phyloP scores from a whole-genome alignment of 2,797 vertebrate species.

The Scolopax rusticola region DNA sequence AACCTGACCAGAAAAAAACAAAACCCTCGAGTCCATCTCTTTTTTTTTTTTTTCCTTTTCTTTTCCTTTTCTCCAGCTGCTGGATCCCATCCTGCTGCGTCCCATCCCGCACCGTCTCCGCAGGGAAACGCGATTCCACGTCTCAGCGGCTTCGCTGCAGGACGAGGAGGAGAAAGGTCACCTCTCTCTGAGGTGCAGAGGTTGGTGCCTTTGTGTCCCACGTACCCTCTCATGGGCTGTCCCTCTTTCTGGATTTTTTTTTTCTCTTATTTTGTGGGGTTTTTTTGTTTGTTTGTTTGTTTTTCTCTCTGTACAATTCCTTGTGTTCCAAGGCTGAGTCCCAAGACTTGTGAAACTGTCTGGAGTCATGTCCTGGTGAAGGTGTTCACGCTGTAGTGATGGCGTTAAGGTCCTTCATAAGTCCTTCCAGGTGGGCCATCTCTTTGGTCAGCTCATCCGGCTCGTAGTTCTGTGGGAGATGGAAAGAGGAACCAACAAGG shows the following conservation, averaged over 20 bases:
- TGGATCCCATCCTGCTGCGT: constrained; percentile 42
- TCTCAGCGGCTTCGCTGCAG: constrained; percentile 40
- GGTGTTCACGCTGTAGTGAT: constrained; percentile 93
- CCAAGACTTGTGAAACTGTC: constrained; percentile 40
- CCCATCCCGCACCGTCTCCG: constrained; percentile 62
- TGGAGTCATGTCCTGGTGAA: constrained; percentile 55
- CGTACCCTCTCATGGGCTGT: constrained; percentile 54
- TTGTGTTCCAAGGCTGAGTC: constrained; percentile 78
- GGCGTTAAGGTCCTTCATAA: constrained; percentile 99
- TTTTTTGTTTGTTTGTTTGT: not conserved
- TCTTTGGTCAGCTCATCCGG: constrained; percentile 98
- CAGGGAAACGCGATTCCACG: constrained; percentile 28
- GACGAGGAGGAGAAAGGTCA: constrained; percentile 17
- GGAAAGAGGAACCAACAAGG: constrained; percentile 80
- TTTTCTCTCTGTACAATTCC: constrained; percentile 76
- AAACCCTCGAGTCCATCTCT: not conserved
- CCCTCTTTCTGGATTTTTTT: not conserved
- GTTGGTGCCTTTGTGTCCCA: not conserved
- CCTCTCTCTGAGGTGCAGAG: not conserved
- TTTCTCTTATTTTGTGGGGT: not conserved
- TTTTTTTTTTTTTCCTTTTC: constrained; percentile 35
- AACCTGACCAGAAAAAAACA: constrained; percentile 81
- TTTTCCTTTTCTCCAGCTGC: constrained; percentile 49
- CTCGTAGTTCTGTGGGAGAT: constrained; percentile 91
- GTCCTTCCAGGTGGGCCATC: constrained; percentile 99